Conservation (phyloP, 2,797 vertebrate genomes). For the Pogonophryne albipinna region DNA sequence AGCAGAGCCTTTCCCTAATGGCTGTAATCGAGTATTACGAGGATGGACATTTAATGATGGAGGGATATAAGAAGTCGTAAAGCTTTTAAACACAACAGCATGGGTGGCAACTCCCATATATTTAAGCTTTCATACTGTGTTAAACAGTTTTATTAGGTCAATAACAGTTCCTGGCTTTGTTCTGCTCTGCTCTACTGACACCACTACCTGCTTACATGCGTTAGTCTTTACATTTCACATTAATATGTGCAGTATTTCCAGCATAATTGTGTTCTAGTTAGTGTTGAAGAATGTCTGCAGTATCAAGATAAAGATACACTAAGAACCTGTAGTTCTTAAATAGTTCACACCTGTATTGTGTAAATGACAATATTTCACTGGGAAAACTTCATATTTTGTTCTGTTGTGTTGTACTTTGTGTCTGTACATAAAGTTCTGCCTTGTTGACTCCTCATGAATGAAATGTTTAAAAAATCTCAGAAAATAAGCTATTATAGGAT, state of each 20-base stretch:
- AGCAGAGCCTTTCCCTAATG: conserved; percentile 45
- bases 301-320: background rate
- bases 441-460: background rate
- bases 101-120: background rate
- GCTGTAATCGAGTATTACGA: conserved; percentile 45
- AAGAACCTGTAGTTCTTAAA: background rate
- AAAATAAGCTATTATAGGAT: background rate
- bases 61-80: conserved; percentile 7
- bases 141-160: background rate
- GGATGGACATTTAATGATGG: conserved; percentile 32
- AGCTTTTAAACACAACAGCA: conserved; percentile 17
- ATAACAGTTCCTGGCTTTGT: background rate
- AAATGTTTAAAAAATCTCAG: background rate
- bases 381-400: background rate
- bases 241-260: background rate
- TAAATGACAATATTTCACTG: no score
- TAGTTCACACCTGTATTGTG: no score
- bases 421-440: background rate
- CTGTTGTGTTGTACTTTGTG: background rate
- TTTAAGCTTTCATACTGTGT: background rate
- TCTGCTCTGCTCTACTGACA: background rate
- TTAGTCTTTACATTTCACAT: background rate
- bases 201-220: background rate
- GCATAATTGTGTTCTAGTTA: conserved; percentile 2
- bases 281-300: background rate